Evolutionary conservation across 2,113 vertebrate genomes (phyloP).

Genomic region (Beaufortia kweichowensis): DNA sequence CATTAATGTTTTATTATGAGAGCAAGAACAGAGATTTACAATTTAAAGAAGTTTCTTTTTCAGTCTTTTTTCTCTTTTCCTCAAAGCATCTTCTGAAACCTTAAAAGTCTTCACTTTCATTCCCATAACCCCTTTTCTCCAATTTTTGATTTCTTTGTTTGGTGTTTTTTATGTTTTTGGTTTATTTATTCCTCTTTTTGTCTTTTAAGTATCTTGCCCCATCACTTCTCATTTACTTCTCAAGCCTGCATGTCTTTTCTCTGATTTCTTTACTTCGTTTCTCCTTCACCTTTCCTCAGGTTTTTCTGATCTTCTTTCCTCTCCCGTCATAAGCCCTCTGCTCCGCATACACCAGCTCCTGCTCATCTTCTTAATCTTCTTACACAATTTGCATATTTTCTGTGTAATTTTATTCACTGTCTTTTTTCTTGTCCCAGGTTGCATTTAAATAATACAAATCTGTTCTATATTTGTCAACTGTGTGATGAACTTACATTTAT

Average conservation of each 20-base stretch:
- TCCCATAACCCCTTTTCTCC: not conserved
- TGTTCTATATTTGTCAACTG: slow-evolving; percentile 74
- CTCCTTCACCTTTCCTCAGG: slow-evolving; percentile 3
- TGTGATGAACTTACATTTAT: slow-evolving; percentile 72
- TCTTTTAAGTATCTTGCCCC: not conserved
- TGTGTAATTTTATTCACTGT: slow-evolving; percentile 64
- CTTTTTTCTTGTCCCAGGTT: slow-evolving; percentile 69
- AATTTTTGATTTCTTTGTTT: slow-evolving; percentile 10
- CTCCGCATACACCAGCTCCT: slow-evolving; percentile 52
- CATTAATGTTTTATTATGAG: slow-evolving; percentile 39
- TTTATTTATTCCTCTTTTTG: not conserved
- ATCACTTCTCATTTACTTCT: slow-evolving; percentile 19
- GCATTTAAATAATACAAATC: slow-evolving; percentile 79
- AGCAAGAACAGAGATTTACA: slow-evolving; percentile 3
- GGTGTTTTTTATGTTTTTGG: not conserved
- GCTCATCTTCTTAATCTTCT: slow-evolving; percentile 74
- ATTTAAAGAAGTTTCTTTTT: slow-evolving; percentile 22
- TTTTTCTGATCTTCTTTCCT: slow-evolving; percentile 35
- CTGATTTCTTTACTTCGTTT: not conserved
- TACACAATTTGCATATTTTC: slow-evolving; percentile 74
- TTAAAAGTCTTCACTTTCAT: not conserved
- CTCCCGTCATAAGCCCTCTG: slow-evolving; percentile 46
- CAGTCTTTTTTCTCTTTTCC: slow-evolving; percentile 1
- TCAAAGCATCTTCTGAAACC: not conserved
- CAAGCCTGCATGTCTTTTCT: not conserved